These are phyloP conservation scores for Clistopyga incitator DNA, from an alignment of 2,888 invertebrate genomes.

Conservation along the genomic window DNA sequence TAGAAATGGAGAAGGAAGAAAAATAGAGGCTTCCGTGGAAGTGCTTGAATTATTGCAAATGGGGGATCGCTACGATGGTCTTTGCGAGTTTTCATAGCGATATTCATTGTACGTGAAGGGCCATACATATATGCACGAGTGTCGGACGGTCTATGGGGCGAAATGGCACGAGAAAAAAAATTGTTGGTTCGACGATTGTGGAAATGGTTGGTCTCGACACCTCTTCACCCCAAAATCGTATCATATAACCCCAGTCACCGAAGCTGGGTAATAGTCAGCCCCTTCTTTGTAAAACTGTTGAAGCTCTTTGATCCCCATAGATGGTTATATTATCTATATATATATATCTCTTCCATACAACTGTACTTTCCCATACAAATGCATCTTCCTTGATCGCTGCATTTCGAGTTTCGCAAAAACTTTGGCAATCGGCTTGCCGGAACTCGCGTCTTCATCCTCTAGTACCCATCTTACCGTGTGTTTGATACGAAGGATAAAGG, in stretches of 20 bases:
- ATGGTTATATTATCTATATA: conserved; percentile 20
- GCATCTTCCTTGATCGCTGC: conserved; percentile 28
- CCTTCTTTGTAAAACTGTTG: conserved; percentile 49
- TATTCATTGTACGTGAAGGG: not conserved
- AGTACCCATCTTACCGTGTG: conserved; percentile 38
- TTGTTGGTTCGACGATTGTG: too few relatives aligned
- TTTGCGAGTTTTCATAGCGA: conserved; percentile 23
- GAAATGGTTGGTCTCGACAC: not conserved
- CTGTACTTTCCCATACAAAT: conserved; percentile 20
- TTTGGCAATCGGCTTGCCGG: conserved; percentile 62
- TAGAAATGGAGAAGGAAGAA: conserved; percentile 21
- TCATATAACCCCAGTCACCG: not conserved
- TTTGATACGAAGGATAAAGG: conserved; percentile 37
- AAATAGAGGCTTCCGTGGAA: conserved; percentile 46
- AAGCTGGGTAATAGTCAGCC: not conserved
- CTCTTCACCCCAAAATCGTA: not conserved
- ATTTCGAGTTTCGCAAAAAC: conserved; percentile 54
- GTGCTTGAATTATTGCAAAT: conserved; percentile 66
- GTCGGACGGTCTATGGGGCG: not conserved
- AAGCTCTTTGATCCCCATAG: conserved; percentile 44
- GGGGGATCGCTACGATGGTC: conserved; percentile 53
- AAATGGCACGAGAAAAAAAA: too few relatives aligned
- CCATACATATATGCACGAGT: not conserved
- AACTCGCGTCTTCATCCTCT: conserved; percentile 49
- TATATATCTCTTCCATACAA: not conserved